A percentile compares a stretch with the other conserved stretches of the same genome.
Conservation (phyloP, 2,888 invertebrate genomes). For the Xanthorhoe designata region DNA sequence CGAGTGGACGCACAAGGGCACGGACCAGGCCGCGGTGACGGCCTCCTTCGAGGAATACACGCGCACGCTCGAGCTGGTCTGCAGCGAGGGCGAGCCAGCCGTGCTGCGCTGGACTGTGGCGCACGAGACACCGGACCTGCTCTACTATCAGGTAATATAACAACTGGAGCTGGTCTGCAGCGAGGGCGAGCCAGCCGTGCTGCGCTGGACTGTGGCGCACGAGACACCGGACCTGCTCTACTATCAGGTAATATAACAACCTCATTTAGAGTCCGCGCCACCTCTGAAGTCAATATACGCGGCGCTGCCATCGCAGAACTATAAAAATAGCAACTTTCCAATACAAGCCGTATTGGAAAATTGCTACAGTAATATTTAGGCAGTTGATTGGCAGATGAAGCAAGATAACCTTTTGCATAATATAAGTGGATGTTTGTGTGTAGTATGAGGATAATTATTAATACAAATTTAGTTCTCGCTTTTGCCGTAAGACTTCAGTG, state of each 20-base stretch:
- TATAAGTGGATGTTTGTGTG: no score
- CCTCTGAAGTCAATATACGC: no score
- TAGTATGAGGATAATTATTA: no score
- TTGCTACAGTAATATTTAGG: no score
- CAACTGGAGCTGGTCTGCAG: conserved; percentile 91
- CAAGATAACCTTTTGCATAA: no score
- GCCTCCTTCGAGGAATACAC: conserved; percentile 92
- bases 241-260: conserved; percentile 94
- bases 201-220: conserved; percentile 94
- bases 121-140: conserved; percentile 91
- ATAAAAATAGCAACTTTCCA: no score
- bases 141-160: conserved; percentile 95
- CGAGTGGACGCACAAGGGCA: conserved; percentile 93
- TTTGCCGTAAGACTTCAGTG: no score
- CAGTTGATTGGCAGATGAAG: no score
- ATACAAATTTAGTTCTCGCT: no score
- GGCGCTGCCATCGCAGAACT: no score
- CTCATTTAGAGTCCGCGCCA: no score
- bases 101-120: conserved; percentile 94
- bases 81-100: conserved; percentile 91
- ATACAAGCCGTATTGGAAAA: no score
- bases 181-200: conserved; percentile 89
- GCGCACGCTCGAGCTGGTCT: conserved; percentile 90
- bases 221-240: conserved; percentile 94
- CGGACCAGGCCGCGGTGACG: conserved; percentile 89